Conservation (phyloP, 2,888 invertebrate species). For the Ischnura elegans region DNA sequence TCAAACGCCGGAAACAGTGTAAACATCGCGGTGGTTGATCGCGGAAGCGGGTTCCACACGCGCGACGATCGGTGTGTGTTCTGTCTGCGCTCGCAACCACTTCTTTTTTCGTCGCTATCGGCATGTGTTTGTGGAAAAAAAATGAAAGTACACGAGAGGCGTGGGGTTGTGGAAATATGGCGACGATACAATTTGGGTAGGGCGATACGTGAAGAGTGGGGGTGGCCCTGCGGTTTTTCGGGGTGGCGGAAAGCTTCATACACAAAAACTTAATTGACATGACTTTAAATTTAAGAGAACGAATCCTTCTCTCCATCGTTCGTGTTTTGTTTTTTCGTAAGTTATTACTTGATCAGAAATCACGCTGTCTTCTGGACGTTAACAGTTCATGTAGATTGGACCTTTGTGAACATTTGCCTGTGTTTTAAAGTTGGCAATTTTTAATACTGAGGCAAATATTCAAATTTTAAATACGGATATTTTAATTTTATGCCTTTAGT, state of each 20-base stretch:
- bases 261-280: too few species aligned
- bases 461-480: too few species aligned
- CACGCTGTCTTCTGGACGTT: too few species aligned
- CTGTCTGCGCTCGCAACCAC: too few species aligned
- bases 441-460: too few species aligned
- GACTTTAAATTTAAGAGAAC: too few species aligned
- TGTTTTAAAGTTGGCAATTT: too few species aligned
- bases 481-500: too few species aligned
- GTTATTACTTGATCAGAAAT: too few species aligned
- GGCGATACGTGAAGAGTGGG: constrained; percentile 3
- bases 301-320: not conserved
- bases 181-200: too few species aligned
- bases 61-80: not conserved
- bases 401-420: too few species aligned
- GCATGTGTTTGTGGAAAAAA: not conserved
- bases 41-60: not conserved
- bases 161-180: not conserved
- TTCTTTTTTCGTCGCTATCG: not conserved
- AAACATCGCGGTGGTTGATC: not conserved
- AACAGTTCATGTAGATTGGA: too few species aligned
- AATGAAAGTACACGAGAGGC: not conserved
- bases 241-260: not conserved
- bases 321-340: not conserved
- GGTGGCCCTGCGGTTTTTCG: not conserved
- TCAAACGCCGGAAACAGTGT: not conserved